Conservation (phyloP, 2,113 vertebrate genomes). For the Nannospalax galili region DNA sequence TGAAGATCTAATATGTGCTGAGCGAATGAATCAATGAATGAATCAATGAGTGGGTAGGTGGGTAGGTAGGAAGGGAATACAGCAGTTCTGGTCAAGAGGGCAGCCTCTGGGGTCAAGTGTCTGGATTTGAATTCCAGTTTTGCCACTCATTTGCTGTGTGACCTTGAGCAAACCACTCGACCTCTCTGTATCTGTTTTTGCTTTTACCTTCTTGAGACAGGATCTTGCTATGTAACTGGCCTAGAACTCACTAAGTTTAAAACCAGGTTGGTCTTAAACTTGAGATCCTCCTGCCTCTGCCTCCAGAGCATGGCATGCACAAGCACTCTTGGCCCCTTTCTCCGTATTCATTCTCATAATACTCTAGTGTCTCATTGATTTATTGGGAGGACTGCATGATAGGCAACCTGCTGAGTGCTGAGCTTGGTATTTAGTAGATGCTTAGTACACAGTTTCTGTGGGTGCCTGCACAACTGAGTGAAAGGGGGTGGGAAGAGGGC, state of each 20-base stretch:
- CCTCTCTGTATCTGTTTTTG: neutral
- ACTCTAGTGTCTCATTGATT: neutral
- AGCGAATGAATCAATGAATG: neutral
- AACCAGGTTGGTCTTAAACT: neutral
- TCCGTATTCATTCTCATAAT: neutral
- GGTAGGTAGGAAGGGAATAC: neutral
- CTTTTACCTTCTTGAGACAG: neutral
- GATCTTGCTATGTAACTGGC: neutral
- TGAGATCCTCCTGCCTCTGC: neutral
- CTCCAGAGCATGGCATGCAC: too few relatives aligned
- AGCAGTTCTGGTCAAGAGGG: neutral
- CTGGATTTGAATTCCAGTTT: neutral
- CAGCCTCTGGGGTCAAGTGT: neutral
- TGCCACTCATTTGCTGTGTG: neutral
- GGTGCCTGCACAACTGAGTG: neutral
- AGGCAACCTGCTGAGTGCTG: neutral
- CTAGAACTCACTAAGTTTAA: neutral
- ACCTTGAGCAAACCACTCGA: neutral
- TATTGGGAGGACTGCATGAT: neutral
- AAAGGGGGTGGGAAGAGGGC: neutral
- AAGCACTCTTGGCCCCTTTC: neutral
- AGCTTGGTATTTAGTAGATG: neutral
- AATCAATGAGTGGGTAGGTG: neutral
- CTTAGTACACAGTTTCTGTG: neutral
- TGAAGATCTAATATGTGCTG: neutral